phyloP scores from a whole-genome alignment of 2,113 vertebrate species.

The Hemiscyllium ocellatum region DNA sequence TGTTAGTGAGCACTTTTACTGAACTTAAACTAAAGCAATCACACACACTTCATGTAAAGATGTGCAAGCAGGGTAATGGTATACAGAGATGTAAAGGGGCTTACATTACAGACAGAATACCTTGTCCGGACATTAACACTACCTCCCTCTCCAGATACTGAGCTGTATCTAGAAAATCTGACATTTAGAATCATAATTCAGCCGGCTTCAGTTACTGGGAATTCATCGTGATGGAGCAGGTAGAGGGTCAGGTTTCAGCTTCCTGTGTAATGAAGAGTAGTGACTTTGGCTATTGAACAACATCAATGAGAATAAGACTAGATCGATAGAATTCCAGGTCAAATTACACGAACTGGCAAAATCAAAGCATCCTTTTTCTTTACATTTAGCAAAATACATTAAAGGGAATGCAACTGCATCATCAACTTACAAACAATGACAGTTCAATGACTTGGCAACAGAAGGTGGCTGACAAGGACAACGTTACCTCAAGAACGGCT shows the following conservation, averaged over 20 bases:
- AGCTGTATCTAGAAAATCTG: neutral
- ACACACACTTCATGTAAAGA: neutral
- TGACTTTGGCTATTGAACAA: neutral
- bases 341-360: constrained; percentile 32
- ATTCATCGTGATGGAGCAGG: neutral
- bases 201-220: neutral
- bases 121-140: neutral
- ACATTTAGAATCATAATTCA: neutral
- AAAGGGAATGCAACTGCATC: neutral
- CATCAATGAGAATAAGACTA: neutral
- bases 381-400: neutral
- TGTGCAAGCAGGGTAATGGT: neutral
- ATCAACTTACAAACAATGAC: constrained; percentile 9
- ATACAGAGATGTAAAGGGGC: neutral
- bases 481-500: neutral
- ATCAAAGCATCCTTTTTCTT: neutral
- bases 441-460: neutral
- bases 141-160: neutral
- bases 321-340: neutral
- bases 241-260: constrained; percentile 21
- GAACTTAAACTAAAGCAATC: neutral
- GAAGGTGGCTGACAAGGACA: neutral
- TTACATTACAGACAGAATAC: neutral
- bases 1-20: neutral
- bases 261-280: neutral